Conservation (phyloP, 2,113 vertebrate genomes). For the Willisornis vidua region DNA sequence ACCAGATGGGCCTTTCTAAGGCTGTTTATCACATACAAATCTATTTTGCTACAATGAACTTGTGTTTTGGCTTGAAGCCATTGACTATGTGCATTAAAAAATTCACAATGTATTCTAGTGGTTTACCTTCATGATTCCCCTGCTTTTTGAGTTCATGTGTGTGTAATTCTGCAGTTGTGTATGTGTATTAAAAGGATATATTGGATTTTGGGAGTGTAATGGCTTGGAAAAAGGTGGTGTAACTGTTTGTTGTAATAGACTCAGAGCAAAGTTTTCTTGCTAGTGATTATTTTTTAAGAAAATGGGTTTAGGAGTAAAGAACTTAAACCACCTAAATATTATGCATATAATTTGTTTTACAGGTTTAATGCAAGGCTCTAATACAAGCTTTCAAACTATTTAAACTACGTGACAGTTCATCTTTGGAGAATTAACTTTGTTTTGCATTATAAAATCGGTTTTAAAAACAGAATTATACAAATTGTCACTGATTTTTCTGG, state of each 20-base stretch:
- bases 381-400: not conserved
- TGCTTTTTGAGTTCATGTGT: not conserved
- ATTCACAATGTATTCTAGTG: not conserved
- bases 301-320: not conserved
- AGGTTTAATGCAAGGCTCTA: not conserved
- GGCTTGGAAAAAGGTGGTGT: not conserved
- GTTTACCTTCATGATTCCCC: not conserved
- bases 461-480: not conserved
- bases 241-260: not conserved
- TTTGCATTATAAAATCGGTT: not conserved
- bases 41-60: not conserved
- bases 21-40: not conserved
- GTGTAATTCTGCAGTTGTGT: not conserved
- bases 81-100: not conserved
- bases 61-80: not conserved
- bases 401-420: not conserved
- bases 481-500: not conserved
- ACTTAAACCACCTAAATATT: not conserved
- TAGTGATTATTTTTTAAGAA: conserved; percentile 11
- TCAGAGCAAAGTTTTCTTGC: not conserved
- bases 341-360: not conserved
- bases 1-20: not conserved
- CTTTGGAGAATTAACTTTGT: not conserved
- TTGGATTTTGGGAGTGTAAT: not conserved
- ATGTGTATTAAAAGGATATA: not conserved